These are phyloP conservation scores for Athene cunicularia DNA, from an alignment of 2,113 vertebrate species.

Conservation along the genomic window DNA sequence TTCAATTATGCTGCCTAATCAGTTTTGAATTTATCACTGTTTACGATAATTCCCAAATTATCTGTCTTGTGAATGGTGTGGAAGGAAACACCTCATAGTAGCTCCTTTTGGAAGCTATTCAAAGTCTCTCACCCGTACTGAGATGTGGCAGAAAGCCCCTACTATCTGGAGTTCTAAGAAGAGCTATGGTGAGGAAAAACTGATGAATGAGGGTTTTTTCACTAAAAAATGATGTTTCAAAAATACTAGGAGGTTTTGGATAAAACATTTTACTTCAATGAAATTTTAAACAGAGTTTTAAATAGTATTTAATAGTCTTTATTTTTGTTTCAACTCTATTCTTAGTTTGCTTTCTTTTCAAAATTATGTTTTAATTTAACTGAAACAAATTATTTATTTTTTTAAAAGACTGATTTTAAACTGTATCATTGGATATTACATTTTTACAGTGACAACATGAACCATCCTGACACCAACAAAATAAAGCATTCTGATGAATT, in stretches of 20 bases:
- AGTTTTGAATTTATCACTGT: not conserved
- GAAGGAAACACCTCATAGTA: not conserved
- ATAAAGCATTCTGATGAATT: not conserved
- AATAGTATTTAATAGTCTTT: not conserved
- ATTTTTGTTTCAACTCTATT: not conserved
- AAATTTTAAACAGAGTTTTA: not conserved
- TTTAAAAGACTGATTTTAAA: not conserved
- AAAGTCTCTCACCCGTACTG: not conserved
- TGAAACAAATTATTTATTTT: not conserved
- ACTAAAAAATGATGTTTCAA: not conserved
- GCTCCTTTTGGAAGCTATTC: not conserved
- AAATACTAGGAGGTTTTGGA: not conserved
- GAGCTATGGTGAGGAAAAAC: not conserved
- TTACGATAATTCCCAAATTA: not conserved
- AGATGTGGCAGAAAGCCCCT: not conserved
- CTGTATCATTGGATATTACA: not conserved
- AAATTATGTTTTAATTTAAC: not conserved
- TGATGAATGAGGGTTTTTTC: rapidly evolving
- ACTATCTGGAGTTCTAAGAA: not conserved
- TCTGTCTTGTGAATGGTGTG: not conserved
- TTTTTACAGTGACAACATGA: not conserved
- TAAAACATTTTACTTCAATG: not conserved
- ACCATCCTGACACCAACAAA: not conserved
- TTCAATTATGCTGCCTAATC: not conserved
- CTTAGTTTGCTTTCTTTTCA: not conserved